Evolutionary conservation across 30 jellyfish, hydroid and myxozoan genomes (phyloP), one percentile per base, ranked within the genome.

Genomic region (Pelagia noctiluca): DNA sequence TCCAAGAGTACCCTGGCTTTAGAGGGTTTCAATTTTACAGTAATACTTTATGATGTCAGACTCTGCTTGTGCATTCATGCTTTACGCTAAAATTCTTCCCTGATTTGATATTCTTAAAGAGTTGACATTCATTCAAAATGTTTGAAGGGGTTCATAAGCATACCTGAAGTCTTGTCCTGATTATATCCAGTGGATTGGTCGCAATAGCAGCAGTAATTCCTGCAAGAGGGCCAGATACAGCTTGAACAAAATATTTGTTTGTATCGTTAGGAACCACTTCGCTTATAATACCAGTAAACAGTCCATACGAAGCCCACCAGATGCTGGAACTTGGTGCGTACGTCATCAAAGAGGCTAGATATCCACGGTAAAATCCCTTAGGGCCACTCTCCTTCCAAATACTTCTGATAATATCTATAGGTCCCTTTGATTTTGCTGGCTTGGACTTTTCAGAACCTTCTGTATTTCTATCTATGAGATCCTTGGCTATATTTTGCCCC

Each of bases 221-320:
- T 1, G 99, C 99, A 0, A 90, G 83, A 5, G 90, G 90, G 18
- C 99, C 99, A 50, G 95, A 75, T 25, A 94, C 31, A 7, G 91
- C 97, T 79, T 88, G 97, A 26, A 94, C 82, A 33, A 86, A 80
- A 50, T 88, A 71, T 37, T 94, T 87, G 37, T 97, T 92, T 52
- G 89, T 76, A 7, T 83, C 96, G 0, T 35, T 77, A 12, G 99
- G 95, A 19, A 75, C n/a, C 37, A 83, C 8, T 11, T 80, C 89
- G 3, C 89, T 89, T 24, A 71, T 32, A 11, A 94, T 50, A 33
- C 79, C 81, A 16, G 97, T 88, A 66, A 80, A 94, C 48, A 71
- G 62, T 5, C 96, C 96, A 83, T 94, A 94, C 5, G 99, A 77
- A 25, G 91, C 96, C 99, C 99, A 94, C 99, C 99, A 94, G 18